Conservation (phyloP, 2,113 vertebrate species). For the Urocynchramus pylzowi region DNA sequence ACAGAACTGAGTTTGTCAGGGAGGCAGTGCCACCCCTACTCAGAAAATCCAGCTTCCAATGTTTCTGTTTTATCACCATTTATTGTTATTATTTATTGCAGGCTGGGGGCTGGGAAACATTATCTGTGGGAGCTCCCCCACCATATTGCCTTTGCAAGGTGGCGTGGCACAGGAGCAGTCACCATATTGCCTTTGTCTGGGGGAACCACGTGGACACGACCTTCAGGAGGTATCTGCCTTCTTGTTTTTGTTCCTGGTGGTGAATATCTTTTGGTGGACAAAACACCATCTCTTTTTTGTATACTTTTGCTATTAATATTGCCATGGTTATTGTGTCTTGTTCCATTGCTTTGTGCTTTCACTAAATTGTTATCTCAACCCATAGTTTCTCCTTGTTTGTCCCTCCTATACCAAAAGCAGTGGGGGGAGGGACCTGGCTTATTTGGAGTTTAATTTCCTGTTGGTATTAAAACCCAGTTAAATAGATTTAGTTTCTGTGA, state of each 20-base stretch:
- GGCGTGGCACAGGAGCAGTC: neutral
- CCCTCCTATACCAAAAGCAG: neutral
- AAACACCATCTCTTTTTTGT: neutral
- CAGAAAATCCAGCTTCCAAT: neutral
- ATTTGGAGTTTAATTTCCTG: neutral
- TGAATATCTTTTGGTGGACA: neutral
- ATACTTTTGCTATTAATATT: neutral
- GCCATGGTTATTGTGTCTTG: neutral
- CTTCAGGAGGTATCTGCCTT: neutral
- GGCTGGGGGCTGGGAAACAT: neutral
- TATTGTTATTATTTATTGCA: neutral
- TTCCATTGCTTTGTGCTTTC: neutral
- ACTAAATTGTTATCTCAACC: neutral
- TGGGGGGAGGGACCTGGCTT: neutral
- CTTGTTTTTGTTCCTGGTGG: neutral
- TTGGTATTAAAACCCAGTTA: neutral
- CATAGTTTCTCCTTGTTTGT: neutral
- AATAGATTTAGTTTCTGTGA: neutral
- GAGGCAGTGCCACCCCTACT: too few species aligned
- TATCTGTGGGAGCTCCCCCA: neutral
- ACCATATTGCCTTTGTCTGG: neutral
- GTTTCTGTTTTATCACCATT: neutral
- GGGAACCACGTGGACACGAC: fast-evolving
- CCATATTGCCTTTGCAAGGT: neutral
- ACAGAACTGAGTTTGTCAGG: neutral